Evolutionary conservation across 1,140 invertebrate species (phyloP), one percentile per base, ranked within the genome.

Genomic region (Heliconius congener): DNA sequence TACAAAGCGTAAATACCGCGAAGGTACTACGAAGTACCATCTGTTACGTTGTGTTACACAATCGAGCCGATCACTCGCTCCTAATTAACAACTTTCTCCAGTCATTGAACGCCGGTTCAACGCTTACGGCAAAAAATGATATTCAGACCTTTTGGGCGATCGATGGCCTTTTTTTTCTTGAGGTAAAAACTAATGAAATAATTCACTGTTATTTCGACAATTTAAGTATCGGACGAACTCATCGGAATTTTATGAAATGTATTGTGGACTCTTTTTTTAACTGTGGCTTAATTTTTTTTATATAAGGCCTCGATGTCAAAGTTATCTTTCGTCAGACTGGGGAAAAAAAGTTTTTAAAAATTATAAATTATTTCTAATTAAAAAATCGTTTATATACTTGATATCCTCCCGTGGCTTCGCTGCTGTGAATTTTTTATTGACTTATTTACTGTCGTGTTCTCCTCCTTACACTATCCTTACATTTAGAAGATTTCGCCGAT

Each of bases 51-150:
- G 80, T 71, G 81, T 92, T 91, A 87, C 86, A 91, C 90, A 91
- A 91, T 91, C 85, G 46, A 82, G 84, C 79, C 88, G 85, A 89
- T 91, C 87, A 85, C 84, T n/a, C 80, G 83, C 82, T 87, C 84
- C 85, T 91, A 88, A 90, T 90, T 88, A 90, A 83, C 83, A 85
- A 92, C 90, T 92, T 92, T 92, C 90, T 90, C 89, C 83, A 87
- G 87, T 90, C 88, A 90, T 88, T 80, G 88, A 85, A 90, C 90
- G 50, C 42, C 50, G 46, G 74, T 71, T 50, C 46, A 74, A 55
- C 50, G 73, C 50, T 74, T 74, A 55, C 37, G 37, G 71, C 71
- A 71, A 71, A 71, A 71, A 71, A 71, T 71, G 37, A 71, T 71
- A 71, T 71, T 23, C 60, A 66, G 71, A 34, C 71, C 71, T 71